phyloP scores from a whole-genome alignment of 2,797 vertebrate species.

The Onychomys leucogaster region DNA sequence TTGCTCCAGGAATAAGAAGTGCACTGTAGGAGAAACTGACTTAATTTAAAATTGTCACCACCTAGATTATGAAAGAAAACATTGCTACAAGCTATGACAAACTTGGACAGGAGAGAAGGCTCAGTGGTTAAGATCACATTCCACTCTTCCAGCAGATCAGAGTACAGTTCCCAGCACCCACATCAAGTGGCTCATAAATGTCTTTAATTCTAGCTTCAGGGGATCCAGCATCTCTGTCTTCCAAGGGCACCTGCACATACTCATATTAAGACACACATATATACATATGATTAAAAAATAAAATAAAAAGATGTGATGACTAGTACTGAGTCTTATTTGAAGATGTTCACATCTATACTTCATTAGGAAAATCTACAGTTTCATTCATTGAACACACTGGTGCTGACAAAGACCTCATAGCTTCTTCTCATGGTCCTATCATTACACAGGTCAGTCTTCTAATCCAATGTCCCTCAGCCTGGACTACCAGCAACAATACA shows the following conservation, averaged over 20 bases:
- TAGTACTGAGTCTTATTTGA: background rate
- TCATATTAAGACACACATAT: background rate
- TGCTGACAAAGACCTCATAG: background rate
- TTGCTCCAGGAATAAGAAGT: background rate
- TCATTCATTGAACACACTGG: background rate
- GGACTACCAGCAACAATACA: background rate
- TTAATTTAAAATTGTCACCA: background rate
- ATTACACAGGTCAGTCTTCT: background rate
- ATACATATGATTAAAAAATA: background rate
- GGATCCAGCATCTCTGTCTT: background rate
- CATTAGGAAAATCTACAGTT: background rate
- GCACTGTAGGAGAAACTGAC: background rate
- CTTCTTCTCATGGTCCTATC: background rate
- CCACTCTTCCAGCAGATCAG: background rate
- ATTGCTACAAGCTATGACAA: background rate
- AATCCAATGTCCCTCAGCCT: background rate
- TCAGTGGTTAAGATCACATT: background rate
- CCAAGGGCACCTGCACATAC: background rate
- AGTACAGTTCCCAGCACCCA: background rate
- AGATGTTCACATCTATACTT: background rate
- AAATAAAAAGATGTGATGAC: background rate
- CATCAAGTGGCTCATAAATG: background rate
- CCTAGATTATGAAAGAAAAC: background rate
- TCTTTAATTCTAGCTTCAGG: background rate
- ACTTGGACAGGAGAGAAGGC: background rate